Evolutionary conservation across 2,113 vertebrate genomes (phyloP).

Genomic region (Sminthopsis crassicaudata): DNA sequence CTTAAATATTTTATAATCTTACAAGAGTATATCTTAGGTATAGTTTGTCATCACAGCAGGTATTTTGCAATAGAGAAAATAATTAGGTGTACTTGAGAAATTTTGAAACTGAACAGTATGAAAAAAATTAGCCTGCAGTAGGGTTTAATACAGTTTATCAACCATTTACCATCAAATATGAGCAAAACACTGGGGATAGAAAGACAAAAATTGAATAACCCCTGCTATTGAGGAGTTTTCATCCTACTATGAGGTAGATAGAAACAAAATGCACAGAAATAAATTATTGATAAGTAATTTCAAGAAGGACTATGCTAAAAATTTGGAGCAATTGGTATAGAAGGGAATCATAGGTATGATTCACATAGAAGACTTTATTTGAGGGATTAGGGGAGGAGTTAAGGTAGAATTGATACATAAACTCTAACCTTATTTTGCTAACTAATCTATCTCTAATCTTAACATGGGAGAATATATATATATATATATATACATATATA

Average conservation of each 20-base stretch:
- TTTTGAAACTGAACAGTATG: neutral
- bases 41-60: neutral
- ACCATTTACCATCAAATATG: neutral
- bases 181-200: neutral
- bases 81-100: neutral
- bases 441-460: neutral
- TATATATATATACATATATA: neutral
- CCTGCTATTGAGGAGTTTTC: neutral
- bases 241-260: neutral
- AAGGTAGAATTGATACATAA: neutral
- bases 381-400: neutral
- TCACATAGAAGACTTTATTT: neutral
- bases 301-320: neutral
- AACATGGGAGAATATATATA: neutral
- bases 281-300: neutral
- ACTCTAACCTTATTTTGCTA: neutral
- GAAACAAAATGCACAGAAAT: neutral
- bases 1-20: conserved; percentile 25
- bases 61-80: neutral
- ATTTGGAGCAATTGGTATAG: neutral
- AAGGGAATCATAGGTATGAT: too few species aligned
- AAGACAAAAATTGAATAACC: neutral
- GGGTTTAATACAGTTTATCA: neutral
- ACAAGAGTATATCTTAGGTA: conserved; percentile 9
- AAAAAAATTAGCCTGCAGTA: neutral